Evolutionary conservation across 2,113 vertebrate species (phyloP), one percentile per base, ranked within the genome.

Genomic region (Gopherus evgoodei): DNA sequence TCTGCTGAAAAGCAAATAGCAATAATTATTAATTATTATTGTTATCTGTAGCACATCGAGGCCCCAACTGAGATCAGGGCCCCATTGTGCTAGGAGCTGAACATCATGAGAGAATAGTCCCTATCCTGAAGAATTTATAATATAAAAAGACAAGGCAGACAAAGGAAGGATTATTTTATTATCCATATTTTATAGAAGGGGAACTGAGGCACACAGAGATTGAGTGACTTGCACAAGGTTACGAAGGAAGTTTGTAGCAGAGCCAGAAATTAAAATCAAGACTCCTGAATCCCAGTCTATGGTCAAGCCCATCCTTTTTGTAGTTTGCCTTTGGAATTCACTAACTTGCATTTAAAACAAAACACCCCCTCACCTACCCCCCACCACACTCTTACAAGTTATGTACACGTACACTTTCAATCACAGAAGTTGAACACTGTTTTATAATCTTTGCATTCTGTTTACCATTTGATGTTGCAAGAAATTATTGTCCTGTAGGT

Each of bases 281-380:
- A 44, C 38, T 22, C 72, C 13, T 42, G 22, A 22, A 22, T 38
- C 22, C 65, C 38, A 42, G n/a, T 22, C 72, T 42, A 11, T 9
- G 21, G 72, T 65, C 72, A 75, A 75, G 72, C 24, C 72, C 38
- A 44, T 42, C 21, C n/a, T 75, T 25, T 8, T 25, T 42, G 22
- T 11, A 42, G 21, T 42, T 42, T 75, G 62, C 62, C 31, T 35
- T 38, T 75, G 22, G 38, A 42, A 42, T 38, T 38, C 22, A 42
- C 21, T 24, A 38, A 42, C 24, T 75, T 75, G 69, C 19, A 42
- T 75, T 75, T n/a, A 75, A 42, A 75, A 72, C n/a, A 22, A 19
- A 19, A 42, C 38, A 38, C 1, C 5, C 9, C 5, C 21, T 2
- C 19, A n/a, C 29, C 47, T 49, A 11, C 14, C 3, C 8, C 3